Conservation (phyloP, 2,113 vertebrate genomes). For the Tyrannus savana region DNA sequence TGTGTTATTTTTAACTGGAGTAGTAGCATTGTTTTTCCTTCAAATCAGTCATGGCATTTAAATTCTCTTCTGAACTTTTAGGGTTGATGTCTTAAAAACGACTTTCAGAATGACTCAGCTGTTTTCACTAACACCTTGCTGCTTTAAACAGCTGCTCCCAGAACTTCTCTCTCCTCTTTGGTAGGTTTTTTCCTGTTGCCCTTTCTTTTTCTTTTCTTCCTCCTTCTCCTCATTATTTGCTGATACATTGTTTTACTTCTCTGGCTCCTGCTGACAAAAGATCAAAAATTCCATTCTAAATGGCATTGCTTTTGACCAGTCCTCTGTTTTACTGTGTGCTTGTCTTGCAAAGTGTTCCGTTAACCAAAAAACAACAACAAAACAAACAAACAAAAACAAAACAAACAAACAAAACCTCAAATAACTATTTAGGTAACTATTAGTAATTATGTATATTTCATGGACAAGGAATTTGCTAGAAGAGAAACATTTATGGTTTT, state of each 20-base stretch:
- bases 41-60: neutral
- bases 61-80: neutral
- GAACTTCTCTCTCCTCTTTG: neutral
- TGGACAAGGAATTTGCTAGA: neutral
- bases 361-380: neutral
- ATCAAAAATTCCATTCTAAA: neutral
- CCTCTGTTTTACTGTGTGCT: neutral
- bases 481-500: neutral
- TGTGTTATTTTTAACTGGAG: neutral
- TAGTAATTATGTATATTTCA: neutral
- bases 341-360: neutral
- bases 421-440: neutral
- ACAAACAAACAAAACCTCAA: too few species aligned
- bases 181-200: neutral
- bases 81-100: neutral
- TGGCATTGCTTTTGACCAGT: neutral
- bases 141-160: neutral
- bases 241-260: neutral
- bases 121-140: neutral
- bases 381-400: too few species aligned
- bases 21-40: neutral
- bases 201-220: fast-evolving
- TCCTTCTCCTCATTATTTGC: neutral
- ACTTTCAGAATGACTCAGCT: neutral
- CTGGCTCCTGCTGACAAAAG: neutral